Percentiles rank a stretch among this genome's conserved stretches.
Conservation (phyloP, 2,888 invertebrate genomes). For the Limnephilus auricula region DNA sequence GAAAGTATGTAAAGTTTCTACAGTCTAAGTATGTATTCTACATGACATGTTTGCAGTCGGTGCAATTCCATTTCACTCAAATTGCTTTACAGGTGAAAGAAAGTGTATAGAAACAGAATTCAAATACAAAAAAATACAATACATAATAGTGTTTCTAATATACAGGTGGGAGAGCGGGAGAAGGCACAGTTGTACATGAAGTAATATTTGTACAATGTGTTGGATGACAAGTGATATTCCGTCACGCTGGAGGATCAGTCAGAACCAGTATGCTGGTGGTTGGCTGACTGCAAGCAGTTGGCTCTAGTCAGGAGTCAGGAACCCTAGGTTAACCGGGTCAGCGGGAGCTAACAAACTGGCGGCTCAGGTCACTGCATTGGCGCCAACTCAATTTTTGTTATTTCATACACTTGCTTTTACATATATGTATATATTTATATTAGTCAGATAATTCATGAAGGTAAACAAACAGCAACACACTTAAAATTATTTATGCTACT, state of each 20-base stretch:
- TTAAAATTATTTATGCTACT: conserved; percentile 34
- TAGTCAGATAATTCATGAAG: conserved; percentile 48
- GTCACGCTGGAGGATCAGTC: conserved; percentile 65
- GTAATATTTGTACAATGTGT: conserved; percentile 61
- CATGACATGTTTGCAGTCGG: conserved; percentile 49
- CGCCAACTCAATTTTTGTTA: conserved; percentile 62
- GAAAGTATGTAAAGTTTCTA: neutral
- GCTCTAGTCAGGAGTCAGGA: conserved; percentile 59
- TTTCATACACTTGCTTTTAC: conserved; percentile 56
- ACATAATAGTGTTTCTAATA: conserved; percentile 17
- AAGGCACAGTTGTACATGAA: conserved; percentile 59
- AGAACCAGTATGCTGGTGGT: conserved; percentile 60
- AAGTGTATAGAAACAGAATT: conserved; percentile 18
- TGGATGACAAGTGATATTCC: conserved; percentile 56
- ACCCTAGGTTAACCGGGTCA: conserved; percentile 44
- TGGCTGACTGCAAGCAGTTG: conserved; percentile 57
- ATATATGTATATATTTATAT: conserved; percentile 6
- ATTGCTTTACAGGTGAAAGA: conserved; percentile 34
- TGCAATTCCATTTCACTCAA: conserved; percentile 35
- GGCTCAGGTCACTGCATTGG: conserved; percentile 59
- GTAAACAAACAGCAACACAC: conserved; percentile 68
- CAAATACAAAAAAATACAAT: conserved; percentile 36
- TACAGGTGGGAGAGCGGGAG: conserved; percentile 35
- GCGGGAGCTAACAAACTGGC: conserved; percentile 55
- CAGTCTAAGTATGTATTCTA: conserved; percentile 26